Percentiles rank a stretch among this genome's conserved stretches.
Conservation (phyloP, 2,113 vertebrate genomes). For the Strix aluco region DNA sequence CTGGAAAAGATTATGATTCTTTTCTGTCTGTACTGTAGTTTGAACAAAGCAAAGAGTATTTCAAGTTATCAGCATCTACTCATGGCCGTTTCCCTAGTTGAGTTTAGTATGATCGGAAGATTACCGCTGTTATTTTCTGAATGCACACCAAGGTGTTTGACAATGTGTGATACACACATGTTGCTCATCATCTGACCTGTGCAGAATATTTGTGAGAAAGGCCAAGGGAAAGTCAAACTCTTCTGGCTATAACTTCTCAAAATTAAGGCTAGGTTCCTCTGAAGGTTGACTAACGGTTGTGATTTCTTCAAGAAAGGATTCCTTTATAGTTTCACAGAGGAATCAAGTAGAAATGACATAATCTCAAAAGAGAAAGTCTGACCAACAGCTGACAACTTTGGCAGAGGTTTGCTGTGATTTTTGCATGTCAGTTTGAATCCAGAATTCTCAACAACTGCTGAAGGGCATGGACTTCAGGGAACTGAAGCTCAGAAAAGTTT, state of each 20-base stretch:
- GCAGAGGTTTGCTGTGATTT: neutral
- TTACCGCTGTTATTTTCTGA: neutral
- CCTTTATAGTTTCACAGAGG: neutral
- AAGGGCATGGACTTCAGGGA: neutral
- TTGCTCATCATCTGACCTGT: neutral
- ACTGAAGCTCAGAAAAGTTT: neutral
- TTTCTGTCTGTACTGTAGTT: neutral
- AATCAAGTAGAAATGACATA: neutral
- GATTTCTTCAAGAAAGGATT: neutral
- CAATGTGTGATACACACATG: neutral
- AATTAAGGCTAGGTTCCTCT: neutral
- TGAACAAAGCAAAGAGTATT: neutral
- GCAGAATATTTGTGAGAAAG: neutral
- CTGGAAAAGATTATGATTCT: neutral
- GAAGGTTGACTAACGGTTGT: neutral
- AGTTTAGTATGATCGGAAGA: neutral
- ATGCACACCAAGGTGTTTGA: accelerated
- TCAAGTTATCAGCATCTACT: neutral
- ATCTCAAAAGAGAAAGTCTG: neutral
- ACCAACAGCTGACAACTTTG: neutral
- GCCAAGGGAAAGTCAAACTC: neutral
- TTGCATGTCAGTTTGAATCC: neutral
- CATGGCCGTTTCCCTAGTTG: neutral
- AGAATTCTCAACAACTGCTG: neutral
- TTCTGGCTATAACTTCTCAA: neutral